Evolutionary conservation across 2,113 vertebrate genomes (phyloP), one percentile per base, ranked within the genome.

Genomic region (Chionomys nivalis): DNA sequence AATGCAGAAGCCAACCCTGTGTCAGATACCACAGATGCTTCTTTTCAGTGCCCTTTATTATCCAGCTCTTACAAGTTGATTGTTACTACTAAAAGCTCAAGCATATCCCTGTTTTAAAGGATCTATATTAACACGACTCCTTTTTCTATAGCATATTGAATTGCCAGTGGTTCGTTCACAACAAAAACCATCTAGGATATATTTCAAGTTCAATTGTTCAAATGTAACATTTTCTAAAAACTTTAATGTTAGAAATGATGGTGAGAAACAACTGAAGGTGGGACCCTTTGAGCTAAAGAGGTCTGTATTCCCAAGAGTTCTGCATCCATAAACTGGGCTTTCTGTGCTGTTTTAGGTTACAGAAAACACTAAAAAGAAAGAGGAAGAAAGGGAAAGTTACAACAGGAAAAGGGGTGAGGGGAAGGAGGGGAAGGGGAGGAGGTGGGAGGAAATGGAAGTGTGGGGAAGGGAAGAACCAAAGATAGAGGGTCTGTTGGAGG

Each of bases 241-340:
- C 49, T 95, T 94, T 73, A 85, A 91, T 85, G 85, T 19, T 31
- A 7, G 14, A 47, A 17, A 73, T 82, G 61, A 81, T 76, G 85
- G 55, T 90, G 95, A 92, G 86, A 92, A 66, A n/a, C 36, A 91
- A 19, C 19, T 65, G 55, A 92, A 19, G 11, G 90, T 81, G 55
- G 94, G 26, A 86, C 31, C 10, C 4, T 44, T 79, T 63, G 76
- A 0, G 26, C 6, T 87, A 44, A 93, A 42, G 26, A 76, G 86
- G 33, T 94, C 49, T 79, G 5, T 52, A 77, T 65, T 90, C 23
- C 42, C 16, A 52, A 79, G 19, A 63, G 4, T 75, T 78, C 52
- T 87, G 16, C 9, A 77, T 17, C 5, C n/a, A 36, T 87, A 63
- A 61, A 2, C 13, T 81, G 89, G n/a, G 31, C 73, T 87, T 90